phyloP scores from a whole-genome alignment of 2,888 invertebrate genomes.

The Apotomis betuletana region DNA sequence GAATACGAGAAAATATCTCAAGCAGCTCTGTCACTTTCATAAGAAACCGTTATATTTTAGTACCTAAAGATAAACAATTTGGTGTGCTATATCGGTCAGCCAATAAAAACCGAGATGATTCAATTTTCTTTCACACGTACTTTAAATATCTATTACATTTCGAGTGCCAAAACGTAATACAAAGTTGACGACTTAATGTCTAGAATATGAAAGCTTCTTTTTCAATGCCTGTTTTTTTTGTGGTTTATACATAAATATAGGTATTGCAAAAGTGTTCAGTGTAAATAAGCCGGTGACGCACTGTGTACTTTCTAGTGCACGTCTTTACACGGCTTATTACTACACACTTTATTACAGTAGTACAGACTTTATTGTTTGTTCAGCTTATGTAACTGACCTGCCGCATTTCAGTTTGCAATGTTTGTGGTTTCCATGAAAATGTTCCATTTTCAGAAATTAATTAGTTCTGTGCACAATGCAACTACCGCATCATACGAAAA shows the following conservation, averaged over 20 bases:
- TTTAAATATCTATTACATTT: slow-evolving; percentile 32
- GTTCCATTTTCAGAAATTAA: not conserved
- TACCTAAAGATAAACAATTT: slow-evolving; percentile 34
- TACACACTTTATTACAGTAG: slow-evolving; percentile 1
- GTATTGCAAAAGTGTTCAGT: slow-evolving; percentile 2
- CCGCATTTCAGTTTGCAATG: not conserved
- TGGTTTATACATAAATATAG: slow-evolving; percentile 27
- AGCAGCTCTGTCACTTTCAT: slow-evolving; percentile 24
- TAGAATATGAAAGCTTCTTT: slow-evolving; percentile 6
- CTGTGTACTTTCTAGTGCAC: slow-evolving; percentile 27
- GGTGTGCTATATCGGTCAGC: slow-evolving; percentile 32
- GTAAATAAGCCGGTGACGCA: slow-evolving; percentile 14
- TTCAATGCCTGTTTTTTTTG: slow-evolving; percentile 2
- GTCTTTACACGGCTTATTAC: slow-evolving; percentile 8
- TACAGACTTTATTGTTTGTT: slow-evolving; percentile 13
- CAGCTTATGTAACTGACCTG: not conserved
- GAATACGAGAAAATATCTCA: slow-evolving; percentile 16
- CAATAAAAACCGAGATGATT: slow-evolving; percentile 38
- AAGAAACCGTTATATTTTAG: slow-evolving; percentile 28
- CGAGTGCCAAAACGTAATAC: not conserved
- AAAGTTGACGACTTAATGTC: slow-evolving; percentile 1
- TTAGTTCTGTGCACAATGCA: not conserved
- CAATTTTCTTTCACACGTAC: slow-evolving; percentile 26
- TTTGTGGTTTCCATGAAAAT: not conserved
- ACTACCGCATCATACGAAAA: not conserved